Evolutionary conservation across 2,888 invertebrate genomes (phyloP), one percentile per base, ranked within the genome.

Genomic region (Synergus laeviventris): DNA sequence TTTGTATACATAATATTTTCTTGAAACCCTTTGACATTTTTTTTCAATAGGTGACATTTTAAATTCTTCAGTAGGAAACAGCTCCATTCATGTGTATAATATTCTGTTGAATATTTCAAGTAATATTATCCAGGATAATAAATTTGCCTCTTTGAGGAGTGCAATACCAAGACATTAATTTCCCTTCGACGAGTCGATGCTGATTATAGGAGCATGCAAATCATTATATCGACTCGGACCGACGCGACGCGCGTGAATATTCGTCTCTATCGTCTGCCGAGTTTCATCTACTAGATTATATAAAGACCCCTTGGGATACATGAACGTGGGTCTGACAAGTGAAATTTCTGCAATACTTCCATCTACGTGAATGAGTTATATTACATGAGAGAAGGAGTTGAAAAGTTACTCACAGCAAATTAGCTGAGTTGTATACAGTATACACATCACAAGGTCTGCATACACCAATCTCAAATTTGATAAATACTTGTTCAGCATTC

Each of bases 321-420:
- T 62, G 36, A 36, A 61, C 62, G 18, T 9, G 38, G n/a, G 18
- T 16, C 62, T 62, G 38, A 62, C 62, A 62, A 62, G 62, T 62
- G 62, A n/a, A 18, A 39, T 62, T 62, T 39, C 18, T 12, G n/a
- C 62, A 38, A 18, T 12, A 62, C 36, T 31, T 18, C 18, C 9
- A 4, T 12, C 9, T n/a, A 12, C 38, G 3, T 38, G 11, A 18
- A 62, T 38, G 18, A n/a, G n/a, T 3, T n/a, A 38, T 62, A 62
- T 62, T 39, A 12, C 18, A 62, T 62, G n/a, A 38, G 36, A 38
- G 38, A n/a, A 62, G 18, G 16, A 62, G 61, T 62, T 62, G 38
- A 38, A 62, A 62, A 62, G 61, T 62, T 62, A n/a, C 5, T 31
- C 38, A 38, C 61, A 38, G 36, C 38, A 38, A 62, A 62, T 62